Conservation (phyloP, 64 coral and sea anemone genomes). For the Actinia equina region DNA sequence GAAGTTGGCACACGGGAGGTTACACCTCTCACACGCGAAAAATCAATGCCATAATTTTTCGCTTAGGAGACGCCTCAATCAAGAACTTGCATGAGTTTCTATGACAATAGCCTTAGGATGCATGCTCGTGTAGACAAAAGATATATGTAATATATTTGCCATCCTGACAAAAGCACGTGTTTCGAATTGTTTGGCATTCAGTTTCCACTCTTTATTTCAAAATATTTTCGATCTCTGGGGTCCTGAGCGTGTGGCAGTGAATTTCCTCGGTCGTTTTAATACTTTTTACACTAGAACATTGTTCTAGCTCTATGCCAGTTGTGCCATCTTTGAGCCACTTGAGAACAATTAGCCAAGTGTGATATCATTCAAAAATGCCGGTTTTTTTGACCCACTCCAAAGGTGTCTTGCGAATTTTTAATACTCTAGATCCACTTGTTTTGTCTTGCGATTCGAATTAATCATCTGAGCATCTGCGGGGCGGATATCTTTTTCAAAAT, state of each 20-base stretch:
- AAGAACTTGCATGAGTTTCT: not conserved
- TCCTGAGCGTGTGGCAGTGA: not conserved
- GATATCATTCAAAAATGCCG: not conserved
- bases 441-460: not conserved
- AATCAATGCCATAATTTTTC: not conserved
- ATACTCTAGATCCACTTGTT: not conserved
- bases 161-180: not conserved
- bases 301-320: not conserved
- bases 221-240: not conserved
- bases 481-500: not conserved
- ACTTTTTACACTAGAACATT: not conserved
- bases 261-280: not conserved
- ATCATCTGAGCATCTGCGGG: not conserved
- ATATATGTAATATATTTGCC: not conserved
- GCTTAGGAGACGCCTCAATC: slow-evolving; percentile 1
- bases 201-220: not conserved
- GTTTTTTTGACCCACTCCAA: not conserved
- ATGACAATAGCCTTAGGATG: not conserved
- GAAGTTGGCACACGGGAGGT: not conserved
- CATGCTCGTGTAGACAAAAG: not conserved
- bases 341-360: not conserved
- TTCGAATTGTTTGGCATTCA: not conserved
- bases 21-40: slow-evolving; percentile 17
- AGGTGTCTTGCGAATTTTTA: not conserved
- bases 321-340: not conserved